phyloP scores from a whole-genome alignment of 2,797 vertebrate species.

The Lacerta viridis region DNA sequence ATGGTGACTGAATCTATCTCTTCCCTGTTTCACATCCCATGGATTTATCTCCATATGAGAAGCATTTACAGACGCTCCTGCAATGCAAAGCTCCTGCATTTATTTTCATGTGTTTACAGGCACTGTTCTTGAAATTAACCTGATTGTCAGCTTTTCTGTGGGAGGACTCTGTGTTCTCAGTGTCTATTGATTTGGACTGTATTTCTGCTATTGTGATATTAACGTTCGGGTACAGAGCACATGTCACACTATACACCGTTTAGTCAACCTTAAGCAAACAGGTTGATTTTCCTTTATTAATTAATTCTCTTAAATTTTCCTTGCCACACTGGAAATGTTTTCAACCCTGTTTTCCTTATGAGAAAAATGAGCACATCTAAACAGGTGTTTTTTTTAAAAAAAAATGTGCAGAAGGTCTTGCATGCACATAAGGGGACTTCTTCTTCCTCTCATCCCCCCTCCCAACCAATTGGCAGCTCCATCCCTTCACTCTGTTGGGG shows the following conservation, averaged over 20 bases:
- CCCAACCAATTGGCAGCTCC: background rate
- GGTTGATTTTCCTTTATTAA: background rate
- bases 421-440: background rate
- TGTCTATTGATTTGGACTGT: background rate
- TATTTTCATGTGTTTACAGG: background rate
- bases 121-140: slow-evolving; percentile 7
- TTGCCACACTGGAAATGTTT: background rate
- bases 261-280: background rate
- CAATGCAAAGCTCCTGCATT: background rate
- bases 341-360: background rate
- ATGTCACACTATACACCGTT: background rate
- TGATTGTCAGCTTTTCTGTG: background rate
- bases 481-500: background rate
- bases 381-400: background rate
- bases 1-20: background rate
- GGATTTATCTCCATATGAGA: slow-evolving; percentile 1
- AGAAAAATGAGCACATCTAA: background rate
- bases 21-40: background rate
- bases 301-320: too few relatives aligned
- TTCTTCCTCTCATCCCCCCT: background rate
- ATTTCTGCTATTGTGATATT: slow-evolving; percentile 2
- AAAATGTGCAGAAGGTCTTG: background rate
- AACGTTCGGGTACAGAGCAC: background rate
- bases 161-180: background rate
- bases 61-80: background rate